Base-by-base conservation (phyloP, 2,888 invertebrate genomes). In the Halocaridina rubra region DNA sequence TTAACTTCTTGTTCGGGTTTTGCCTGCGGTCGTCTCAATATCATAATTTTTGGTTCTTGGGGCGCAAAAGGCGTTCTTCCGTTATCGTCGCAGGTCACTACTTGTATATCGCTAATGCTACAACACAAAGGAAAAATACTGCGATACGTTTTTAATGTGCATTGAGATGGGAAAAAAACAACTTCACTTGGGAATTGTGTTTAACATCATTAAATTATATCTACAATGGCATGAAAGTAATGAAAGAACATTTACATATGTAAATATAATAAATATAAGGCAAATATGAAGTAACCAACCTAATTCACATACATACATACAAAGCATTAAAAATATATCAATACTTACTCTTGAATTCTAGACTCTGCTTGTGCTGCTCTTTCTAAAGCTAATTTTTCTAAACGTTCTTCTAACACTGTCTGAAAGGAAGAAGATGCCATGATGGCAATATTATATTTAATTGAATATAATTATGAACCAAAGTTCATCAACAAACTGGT, bases 1-100 rank as follows among this genome's bases (percentile, higher is more conserved):
- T 85, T 85, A 39, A 80, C 39, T 4, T 75, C 19, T 1, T 53
- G 13, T 13, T 75, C 80, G 8, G 71, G 10, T 24, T 80, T 85
- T 13, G 57, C 77, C 33, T 85, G 85, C 0, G 85, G 85, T 61
- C 85, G 27, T 39, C 76, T 67, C 39, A 85, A 80, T 30, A 85
- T 85, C 85, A 85, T 85, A 13, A 85, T 85, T 46, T 85, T 85
- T 53, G 85, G 85, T 46, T 85, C 85, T 22, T 75, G 71, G 8
- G 85, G 29, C 10, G 71, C 71, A 75, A 80, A 85, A 3, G 85
- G 85, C 10, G 82, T 82, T 13, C 82, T 22, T 5, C 71, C 30
- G 46, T 29, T 78, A 71, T 82, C 82, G 13, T 82, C 82, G 29
- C 71, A 77, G 74, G 81, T 77, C 22, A 78, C 75, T 27, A 82